Conservation (phyloP, 2,113 vertebrate species). For the Dinomys branickii region DNA sequence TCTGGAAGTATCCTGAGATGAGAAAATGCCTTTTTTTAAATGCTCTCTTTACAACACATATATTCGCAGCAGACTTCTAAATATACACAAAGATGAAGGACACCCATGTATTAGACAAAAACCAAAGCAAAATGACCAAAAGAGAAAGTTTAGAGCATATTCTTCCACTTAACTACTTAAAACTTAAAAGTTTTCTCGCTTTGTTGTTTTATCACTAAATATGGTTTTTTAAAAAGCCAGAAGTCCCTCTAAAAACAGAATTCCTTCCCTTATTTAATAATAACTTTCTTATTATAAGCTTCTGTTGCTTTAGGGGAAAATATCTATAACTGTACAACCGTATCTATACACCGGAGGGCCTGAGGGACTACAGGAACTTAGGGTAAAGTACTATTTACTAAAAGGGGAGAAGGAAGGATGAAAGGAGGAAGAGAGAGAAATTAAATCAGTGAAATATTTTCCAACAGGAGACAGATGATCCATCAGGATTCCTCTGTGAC, state of each 20-base stretch:
- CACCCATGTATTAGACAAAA: neutral
- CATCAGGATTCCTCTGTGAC: neutral
- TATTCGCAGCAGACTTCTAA: neutral
- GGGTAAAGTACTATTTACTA: neutral
- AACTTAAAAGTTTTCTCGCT: neutral
- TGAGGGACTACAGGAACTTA: slow-evolving; percentile 35
- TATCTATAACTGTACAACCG: neutral
- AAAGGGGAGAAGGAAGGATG: neutral
- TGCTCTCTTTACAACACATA: neutral
- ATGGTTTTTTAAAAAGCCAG: neutral
- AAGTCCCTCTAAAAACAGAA: neutral
- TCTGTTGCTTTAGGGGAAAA: neutral
- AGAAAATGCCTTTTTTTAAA: neutral
- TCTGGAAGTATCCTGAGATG: neutral
- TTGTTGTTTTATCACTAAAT: neutral
- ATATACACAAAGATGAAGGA: neutral
- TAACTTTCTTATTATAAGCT: neutral
- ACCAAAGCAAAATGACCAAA: neutral
- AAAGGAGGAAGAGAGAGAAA: neutral
- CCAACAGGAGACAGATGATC: neutral
- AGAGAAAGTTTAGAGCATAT: neutral
- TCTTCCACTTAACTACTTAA: neutral
- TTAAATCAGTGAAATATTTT: neutral
- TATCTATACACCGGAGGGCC: neutral
- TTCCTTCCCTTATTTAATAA: neutral